Conservation (phyloP, 2,888 invertebrate genomes). For the Halictus quadricinctus region DNA sequence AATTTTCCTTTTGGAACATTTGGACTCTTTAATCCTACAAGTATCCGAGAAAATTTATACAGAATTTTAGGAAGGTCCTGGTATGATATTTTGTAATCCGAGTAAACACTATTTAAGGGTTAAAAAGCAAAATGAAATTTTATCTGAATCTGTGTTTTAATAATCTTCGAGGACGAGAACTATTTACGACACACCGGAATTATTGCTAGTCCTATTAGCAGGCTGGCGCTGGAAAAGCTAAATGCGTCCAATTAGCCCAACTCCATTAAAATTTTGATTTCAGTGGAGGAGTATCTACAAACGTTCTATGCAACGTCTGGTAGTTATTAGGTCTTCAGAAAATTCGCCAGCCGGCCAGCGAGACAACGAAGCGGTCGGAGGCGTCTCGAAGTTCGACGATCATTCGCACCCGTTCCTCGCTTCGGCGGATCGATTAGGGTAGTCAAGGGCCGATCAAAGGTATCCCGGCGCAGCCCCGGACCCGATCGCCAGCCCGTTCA, state of each 20-base stretch:
- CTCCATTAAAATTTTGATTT: neutral
- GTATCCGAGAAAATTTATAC: too few species aligned
- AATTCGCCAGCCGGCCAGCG: neutral
- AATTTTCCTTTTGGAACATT: too few species aligned
- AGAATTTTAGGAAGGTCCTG: too few species aligned
- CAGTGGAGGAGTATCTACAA: neutral
- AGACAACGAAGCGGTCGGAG: neutral
- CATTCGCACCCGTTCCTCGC: conserved; percentile 17
- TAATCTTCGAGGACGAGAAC: neutral
- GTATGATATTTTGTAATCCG: too few species aligned
- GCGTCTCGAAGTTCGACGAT: conserved; percentile 8
- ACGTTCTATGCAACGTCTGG: neutral
- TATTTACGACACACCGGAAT: neutral
- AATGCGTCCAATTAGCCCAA: neutral
- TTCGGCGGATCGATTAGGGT: conserved; percentile 31
- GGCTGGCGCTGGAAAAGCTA: neutral
- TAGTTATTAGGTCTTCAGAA: neutral
- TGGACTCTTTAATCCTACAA: too few species aligned
- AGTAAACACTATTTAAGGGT: too few species aligned
- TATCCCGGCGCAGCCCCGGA: conserved; percentile 18
- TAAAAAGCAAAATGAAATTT: too few species aligned
- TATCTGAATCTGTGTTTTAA: too few species aligned
- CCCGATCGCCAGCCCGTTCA: conserved; percentile 1
- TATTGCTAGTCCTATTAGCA: neutral
- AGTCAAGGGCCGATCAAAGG: conserved; percentile 28